Base-by-base conservation (phyloP, 2,113 vertebrate species). In the Puffinus mauretanicus region DNA sequence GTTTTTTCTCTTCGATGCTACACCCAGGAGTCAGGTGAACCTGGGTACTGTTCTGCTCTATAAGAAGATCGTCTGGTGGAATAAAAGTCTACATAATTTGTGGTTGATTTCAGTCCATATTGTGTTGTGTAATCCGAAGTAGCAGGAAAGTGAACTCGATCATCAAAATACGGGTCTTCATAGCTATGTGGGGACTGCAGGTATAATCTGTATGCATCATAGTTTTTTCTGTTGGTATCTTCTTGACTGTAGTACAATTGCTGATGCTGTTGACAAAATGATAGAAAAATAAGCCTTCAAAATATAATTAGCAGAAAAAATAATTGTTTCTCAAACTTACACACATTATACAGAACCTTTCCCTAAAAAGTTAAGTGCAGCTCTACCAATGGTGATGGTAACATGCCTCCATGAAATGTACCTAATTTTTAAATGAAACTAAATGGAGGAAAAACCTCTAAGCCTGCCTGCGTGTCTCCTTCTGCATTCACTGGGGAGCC, bases 41-140 rank as follows among this genome's bases (percentile, higher is more conserved):
- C 99, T 2, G 99, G 99, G 97, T 99, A 99, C 97, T 99, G 99
- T 97, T 99, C 99, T 64, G 99, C 98, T 98, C 99, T 98, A 90
- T 99, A 99, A 38, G 99, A 99, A 96, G 99, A 99, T 97, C 98
- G 98, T 90, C 99, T 99, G 97, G 99, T 99, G 66, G 99, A 99
- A 97, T 99, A 99, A 98, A 99, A 99, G 98, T 99, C 99, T 98
- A 99, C 99, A 1, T 99, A 99, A 97, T 99, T 99, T 92, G 99
- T 99, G 96, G 98, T 97, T 55, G 99, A 98, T 98, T 99, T 99
- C 93, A 99, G 99, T 98, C 98, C 98, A 24, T 99, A 98, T 82
- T 98, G 99, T 49, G 99, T 96, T 40, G 98, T 94, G 96, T 99
- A 99, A 97, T 99, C 99, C 46, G 98, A 88, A 49, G 98, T 34